A percentile compares a stretch with the other conserved stretches of the same genome.
These are phyloP conservation scores for Prolemur simus DNA, from an alignment of 2,113 vertebrate species.

Conservation along the genomic window DNA sequence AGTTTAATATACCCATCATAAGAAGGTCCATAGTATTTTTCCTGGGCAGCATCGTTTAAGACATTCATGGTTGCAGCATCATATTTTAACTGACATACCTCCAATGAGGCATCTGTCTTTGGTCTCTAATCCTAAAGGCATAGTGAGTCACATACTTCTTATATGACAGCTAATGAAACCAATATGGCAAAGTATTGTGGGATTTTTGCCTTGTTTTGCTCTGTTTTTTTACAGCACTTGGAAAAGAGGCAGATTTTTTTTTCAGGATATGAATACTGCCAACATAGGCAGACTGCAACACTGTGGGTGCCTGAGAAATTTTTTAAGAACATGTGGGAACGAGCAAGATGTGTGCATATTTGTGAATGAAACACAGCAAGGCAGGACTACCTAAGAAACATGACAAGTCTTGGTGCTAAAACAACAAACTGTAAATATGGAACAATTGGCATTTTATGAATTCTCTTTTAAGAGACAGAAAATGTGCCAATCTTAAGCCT, in stretches of 20 bases:
- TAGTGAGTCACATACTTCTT: not conserved
- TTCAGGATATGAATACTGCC: slow-evolving; percentile 52
- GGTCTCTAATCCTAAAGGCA: not conserved
- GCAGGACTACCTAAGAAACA: slow-evolving; percentile 56
- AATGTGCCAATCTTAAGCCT: not conserved
- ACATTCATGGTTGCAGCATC: not conserved
- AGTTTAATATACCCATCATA: not conserved
- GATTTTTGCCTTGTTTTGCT: slow-evolving; percentile 51
- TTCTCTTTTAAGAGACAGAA: slow-evolving; percentile 35
- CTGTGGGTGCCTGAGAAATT: slow-evolving; percentile 59
- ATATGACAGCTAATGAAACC: not conserved
- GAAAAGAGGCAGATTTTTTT: slow-evolving; percentile 45
- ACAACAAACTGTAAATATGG: slow-evolving; percentile 57
- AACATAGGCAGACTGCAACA: slow-evolving; percentile 61
- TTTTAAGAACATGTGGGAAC: slow-evolving; percentile 56
- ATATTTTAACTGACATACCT: not conserved
- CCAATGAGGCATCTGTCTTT: not conserved
- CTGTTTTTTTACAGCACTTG: slow-evolving; percentile 33
- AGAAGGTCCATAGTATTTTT: not conserved
- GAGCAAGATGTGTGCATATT: slow-evolving; percentile 52
- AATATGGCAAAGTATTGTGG: slow-evolving; percentile 24
- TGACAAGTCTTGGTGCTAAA: slow-evolving; percentile 57
- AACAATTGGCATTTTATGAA: slow-evolving; percentile 40
- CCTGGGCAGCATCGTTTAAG: not conserved
- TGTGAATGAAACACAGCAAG: slow-evolving; percentile 70